Evolutionary conservation across 1,140 invertebrate species (phyloP).

Genomic region (Eulimnadia texana): DNA sequence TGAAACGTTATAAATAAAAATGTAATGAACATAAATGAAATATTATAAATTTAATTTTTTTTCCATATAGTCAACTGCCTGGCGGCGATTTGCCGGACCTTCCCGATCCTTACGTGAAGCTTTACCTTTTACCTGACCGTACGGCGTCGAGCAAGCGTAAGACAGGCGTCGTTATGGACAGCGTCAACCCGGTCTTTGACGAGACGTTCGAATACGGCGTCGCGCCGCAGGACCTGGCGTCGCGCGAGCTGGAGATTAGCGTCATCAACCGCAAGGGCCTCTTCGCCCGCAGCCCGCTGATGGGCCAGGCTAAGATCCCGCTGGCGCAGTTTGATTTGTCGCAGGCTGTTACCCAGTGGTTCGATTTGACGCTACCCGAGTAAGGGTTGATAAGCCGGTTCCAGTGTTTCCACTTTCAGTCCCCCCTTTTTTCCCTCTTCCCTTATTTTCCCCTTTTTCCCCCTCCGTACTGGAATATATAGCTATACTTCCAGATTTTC

Average conservation of each 20-base stretch:
- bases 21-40: neutral
- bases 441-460: neutral
- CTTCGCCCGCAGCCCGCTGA: constrained; percentile 51
- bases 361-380: constrained; percentile 36
- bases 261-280: constrained; percentile 71
- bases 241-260: constrained; percentile 56
- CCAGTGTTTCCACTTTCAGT: neutral
- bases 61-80: constrained; percentile 48
- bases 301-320: constrained; percentile 57
- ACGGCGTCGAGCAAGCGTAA: constrained; percentile 79
- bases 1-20: no score
- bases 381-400: neutral
- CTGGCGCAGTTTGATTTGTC: constrained; percentile 46
- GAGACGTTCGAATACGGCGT: constrained; percentile 76
- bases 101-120: constrained; percentile 87
- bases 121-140: constrained; percentile 77
- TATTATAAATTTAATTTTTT: constrained; percentile 1
- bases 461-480: no score
- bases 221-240: constrained; percentile 54
- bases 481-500: neutral
- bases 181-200: constrained; percentile 79
- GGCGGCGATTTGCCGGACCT: constrained; percentile 72
- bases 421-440: neutral
- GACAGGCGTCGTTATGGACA: constrained; percentile 68
- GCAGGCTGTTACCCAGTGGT: constrained; percentile 49